Evolutionary conservation across 2,888 invertebrate species (phyloP).

Genomic region (Nomada fabriciana): DNA sequence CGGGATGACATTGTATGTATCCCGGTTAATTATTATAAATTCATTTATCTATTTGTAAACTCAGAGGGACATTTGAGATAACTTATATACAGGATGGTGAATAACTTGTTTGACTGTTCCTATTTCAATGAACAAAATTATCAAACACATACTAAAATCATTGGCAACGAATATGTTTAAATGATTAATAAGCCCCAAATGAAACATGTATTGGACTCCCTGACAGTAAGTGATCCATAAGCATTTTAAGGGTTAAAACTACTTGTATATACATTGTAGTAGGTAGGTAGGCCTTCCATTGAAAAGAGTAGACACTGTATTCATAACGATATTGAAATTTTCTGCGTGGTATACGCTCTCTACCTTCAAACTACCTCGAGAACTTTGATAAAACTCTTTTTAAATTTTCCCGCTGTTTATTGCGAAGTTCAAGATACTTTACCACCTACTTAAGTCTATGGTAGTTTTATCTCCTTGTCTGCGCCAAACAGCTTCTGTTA

Average conservation of each 20-base stretch:
- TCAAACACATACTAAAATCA: too few relatives aligned
- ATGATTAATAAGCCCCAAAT: too few relatives aligned
- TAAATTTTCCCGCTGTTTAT: conserved; percentile 14
- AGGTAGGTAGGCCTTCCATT: too few relatives aligned
- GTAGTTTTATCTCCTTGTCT: conserved; percentile 27
- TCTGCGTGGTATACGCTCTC: neutral
- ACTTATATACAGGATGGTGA: too few relatives aligned
- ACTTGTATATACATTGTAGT: too few relatives aligned
- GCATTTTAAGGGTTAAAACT: too few relatives aligned
- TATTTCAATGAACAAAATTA: too few relatives aligned
- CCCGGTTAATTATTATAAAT: conserved; percentile 4
- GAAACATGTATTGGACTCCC: too few relatives aligned
- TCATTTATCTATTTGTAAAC: neutral
- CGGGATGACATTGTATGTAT: conserved; percentile 8
- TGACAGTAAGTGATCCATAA: too few relatives aligned
- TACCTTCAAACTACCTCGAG: neutral
- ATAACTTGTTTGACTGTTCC: too few relatives aligned
- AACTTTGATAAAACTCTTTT: conserved; percentile 18
- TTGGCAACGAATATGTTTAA: too few relatives aligned
- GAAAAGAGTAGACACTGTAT: neutral
- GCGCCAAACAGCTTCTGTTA: conserved; percentile 18
- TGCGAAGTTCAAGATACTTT: conserved; percentile 2
- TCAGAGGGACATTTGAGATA: too few relatives aligned
- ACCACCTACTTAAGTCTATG: conserved; percentile 1
- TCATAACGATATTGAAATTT: conserved; percentile 9